Percentiles rank a stretch among this genome's conserved stretches.
Evolutionary conservation across 2,888 invertebrate genomes (phyloP).

Genomic region (Mimachlamys varia): DNA sequence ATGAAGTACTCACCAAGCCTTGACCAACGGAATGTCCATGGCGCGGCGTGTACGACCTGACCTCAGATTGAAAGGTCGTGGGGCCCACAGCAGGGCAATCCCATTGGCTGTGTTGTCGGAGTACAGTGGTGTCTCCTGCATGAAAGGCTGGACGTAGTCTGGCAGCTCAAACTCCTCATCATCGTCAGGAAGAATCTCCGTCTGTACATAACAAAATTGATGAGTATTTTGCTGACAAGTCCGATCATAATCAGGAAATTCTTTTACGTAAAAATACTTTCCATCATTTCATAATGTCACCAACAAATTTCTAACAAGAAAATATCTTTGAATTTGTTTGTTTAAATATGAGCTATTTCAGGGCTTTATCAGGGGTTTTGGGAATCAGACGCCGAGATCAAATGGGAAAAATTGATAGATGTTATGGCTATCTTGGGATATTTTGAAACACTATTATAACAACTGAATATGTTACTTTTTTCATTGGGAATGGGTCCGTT

Average conservation of each 20-base stretch:
- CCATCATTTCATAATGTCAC: neutral
- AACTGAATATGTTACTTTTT: no score
- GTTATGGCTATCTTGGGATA: no score
- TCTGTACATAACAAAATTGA: constrained; percentile 78
- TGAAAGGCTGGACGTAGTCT: constrained; percentile 94
- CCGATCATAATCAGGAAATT: no score
- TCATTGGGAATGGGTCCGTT: no score
- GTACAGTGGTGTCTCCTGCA: constrained; percentile 97
- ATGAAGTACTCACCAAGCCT: constrained; percentile 91
- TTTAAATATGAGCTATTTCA: no score
- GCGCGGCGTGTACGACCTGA: constrained; percentile 97
- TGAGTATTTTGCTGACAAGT: neutral
- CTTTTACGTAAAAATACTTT: neutral
- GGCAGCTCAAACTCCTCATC: constrained; percentile 94
- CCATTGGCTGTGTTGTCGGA: constrained; percentile 99
- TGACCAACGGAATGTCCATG: constrained; percentile 98
- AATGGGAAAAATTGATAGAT: no score
- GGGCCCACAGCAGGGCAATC: constrained; percentile 97
- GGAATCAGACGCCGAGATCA: no score
- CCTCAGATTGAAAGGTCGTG: constrained; percentile 97
- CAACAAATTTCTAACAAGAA: no score
- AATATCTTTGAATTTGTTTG: no score
- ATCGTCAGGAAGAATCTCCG: constrained; percentile 92
- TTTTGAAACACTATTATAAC: no score
- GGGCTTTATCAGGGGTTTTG: no score